Base-by-base conservation (phyloP, 2,888 invertebrate species). In the Zaprionus obscuricornis region DNA sequence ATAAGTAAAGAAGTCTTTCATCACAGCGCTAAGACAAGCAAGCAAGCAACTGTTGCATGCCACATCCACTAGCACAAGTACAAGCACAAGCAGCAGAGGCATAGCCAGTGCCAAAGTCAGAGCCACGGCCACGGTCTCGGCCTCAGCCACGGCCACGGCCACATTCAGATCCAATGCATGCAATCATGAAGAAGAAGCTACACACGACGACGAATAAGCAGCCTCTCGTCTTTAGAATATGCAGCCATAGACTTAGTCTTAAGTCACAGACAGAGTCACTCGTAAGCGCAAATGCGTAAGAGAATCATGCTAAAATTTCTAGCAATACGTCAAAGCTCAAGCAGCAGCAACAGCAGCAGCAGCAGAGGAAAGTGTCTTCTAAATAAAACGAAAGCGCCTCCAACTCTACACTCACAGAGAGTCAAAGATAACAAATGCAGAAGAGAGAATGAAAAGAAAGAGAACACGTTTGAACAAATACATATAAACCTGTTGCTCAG, bases 1-100 rank as follows among this genome's bases (percentile, higher is more conserved):
- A 49, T 89, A 89, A 90, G 89, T 89, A 88, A 66, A 85, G 87
- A 89, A 87, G 87, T 84, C 87, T 88, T 88, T 88, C 86, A 86
- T 83, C 46, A 62, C 49, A 57, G 66, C 58, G 52, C 34, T 43
- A 18, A 29, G 26, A 45, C 49, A 34, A 29, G 17, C 40, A 51
- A 24, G 16, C 27, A 18, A 50, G 34, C 50, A 18, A 39, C 63
- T 39, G 47, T 39, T 64, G 49, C 66, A 65, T 59, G 54, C 68
- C 22, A 31, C 47, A 27, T 27, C 7, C 10, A 6, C 5, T 22
- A 6, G 7, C 7, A 22, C 22, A 4, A 22, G 5, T 6, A 22
- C 26, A 36, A 11, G 40, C n/a, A 55, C 36, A 50, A n/a, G n/a
- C n/a, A n/a, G n/a, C n/a, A n/a, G n/a, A n/a, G n/a, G n/a, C n/a